Base-by-base conservation (phyloP, 2,797 vertebrate species). In the Psittacula echo region DNA sequence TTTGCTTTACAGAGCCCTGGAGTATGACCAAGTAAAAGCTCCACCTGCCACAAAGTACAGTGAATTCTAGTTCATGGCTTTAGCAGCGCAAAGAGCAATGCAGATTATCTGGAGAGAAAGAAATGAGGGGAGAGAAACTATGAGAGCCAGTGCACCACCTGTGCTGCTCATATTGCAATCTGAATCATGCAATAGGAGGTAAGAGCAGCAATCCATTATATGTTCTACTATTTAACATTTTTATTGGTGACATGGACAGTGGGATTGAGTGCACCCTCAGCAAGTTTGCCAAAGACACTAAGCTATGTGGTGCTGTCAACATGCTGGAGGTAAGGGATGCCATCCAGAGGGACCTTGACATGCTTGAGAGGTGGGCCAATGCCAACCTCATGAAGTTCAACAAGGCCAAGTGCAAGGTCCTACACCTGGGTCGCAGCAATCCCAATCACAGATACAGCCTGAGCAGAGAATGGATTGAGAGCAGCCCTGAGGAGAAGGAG, bases 11-110 rank as follows among this genome's bases (percentile, higher is more conserved):
- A 95, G 90, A 96, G 85, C 29, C 72, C 62, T 86, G 73, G 94
- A 95, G 94, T 89, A 81, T 21, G 53, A 94, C 87, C 95, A 95
- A 96, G 73, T 96, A 95, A 97, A 97, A 96, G n/a, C 82, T 85
- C 94, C 94, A 97, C 94, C 89, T 95, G 92, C 70, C 68, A 80
- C 92, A 93, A 95, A 66, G 80, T 29, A 84, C n/a, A 82, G 80
- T 54, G 66, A 79, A 93, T 87, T 90, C 85, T 80, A 75, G 44
- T 84, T 65, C 54, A 61, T n/a, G 93, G 85, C 3, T 80, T 67
- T 44, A 79, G 62, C 26, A 76, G 32, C 29, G 37, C 48, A 64
- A 56, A 76, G 16, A 80, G n/a, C 39, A 60, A 54, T 7, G 15
- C 8, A 75, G 47, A 77, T 41, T 74, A 74, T 51, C 12, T 20